Evolutionary conservation across 2,797 vertebrate genomes (phyloP), one percentile per base, ranked within the genome.

Genomic region (Tarsius wallacei): DNA sequence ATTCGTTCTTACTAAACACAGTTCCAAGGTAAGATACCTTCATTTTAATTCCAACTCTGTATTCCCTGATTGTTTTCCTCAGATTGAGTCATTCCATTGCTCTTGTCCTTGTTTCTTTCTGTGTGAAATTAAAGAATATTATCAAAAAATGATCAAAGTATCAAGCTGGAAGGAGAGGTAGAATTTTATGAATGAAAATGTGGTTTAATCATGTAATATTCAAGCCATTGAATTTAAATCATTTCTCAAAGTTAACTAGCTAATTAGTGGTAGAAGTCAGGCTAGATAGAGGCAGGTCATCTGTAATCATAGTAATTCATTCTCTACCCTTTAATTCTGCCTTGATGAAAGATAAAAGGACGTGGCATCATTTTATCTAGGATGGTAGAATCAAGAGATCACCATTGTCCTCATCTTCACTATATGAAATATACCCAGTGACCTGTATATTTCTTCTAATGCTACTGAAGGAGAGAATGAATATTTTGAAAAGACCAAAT

Each of bases 1-100:
- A 1, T 71, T 76, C 88, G 57, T 96, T 82, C 42, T 76, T 88
- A 77, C 63, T 59, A 85, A 94, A 78, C 47, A 49, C 81, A 71
- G 42, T 74, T 84, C 19, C 57, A 76, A 70, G 24, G 33, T 85
- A 80, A 19, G 36, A 81, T 71, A 59, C 15, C n/a, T 84, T 61
- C 49, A 3, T 77, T 88, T n/a, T 61, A 76, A 70, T 93, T 81
- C 22, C 63, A 47, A n/a, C 70, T 36, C 89, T 77, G 53, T 24
- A 24, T 74, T 81, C 64, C 2, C 15, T 73, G 24, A 24, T 31
- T 71, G 0, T 74, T 76, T 81, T 74, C 24, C 49, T 87, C 64
- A 64, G 57, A 33, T 42, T 49, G 55, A n/a, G 17, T 90, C 1
- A 61, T 19, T 92, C 88, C 17, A 59, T 63, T 42, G 73, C 5